Evolutionary conservation across 1,140 invertebrate genomes (phyloP).

Genomic region (Cheumatopsyche charites): DNA sequence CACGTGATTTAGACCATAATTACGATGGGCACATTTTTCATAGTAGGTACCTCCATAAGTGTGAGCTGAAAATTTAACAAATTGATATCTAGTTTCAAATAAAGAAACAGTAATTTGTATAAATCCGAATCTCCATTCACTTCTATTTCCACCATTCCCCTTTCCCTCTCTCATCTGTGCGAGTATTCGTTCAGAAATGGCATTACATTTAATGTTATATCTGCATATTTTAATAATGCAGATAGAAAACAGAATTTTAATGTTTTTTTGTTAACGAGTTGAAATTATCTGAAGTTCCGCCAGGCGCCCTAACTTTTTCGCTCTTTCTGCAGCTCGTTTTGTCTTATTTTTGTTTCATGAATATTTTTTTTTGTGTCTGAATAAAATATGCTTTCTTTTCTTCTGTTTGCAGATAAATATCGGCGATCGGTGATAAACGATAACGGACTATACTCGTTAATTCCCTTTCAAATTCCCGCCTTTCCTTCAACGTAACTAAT

Average conservation of each 20-base stretch:
- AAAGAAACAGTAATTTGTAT: no score
- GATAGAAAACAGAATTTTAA: not conserved
- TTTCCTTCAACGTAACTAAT: not conserved
- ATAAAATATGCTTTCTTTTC: slow-evolving; percentile 47
- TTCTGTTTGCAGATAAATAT: slow-evolving; percentile 48
- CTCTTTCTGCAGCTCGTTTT: not conserved
- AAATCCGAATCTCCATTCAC: no score
- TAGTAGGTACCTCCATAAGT: no score
- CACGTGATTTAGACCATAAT: no score
- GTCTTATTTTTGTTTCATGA: not conserved
- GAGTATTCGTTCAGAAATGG: no score
- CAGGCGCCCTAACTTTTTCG: not conserved
- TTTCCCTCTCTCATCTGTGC: no score
- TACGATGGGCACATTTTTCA: no score
- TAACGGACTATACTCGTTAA: not conserved
- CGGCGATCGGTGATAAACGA: slow-evolving; percentile 28
- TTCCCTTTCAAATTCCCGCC: not conserved
- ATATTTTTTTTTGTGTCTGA: slow-evolving; percentile 28
- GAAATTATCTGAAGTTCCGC: slow-evolving; percentile 4
- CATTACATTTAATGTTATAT: no score
- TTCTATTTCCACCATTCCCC: no score
- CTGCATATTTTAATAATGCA: no score
- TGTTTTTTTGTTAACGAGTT: not conserved
- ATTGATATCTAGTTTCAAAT: no score
- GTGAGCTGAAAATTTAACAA: no score